phyloP scores from a whole-genome alignment of 2,888 invertebrate species.

The Darwinula stevensoni region DNA sequence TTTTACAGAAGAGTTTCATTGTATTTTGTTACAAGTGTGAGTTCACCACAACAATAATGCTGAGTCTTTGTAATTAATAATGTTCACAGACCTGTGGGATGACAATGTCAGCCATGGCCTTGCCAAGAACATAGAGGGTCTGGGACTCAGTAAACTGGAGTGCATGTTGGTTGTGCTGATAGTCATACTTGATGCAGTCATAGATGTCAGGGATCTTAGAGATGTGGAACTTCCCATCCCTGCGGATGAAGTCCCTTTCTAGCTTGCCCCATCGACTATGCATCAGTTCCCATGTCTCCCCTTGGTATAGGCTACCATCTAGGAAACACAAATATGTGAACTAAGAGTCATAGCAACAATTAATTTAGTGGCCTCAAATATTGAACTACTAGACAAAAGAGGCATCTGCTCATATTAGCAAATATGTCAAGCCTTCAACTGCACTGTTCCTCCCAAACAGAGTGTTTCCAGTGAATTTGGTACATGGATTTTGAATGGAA shows the following conservation, averaged over 20 bases:
- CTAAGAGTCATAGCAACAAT: slow-evolving; percentile 4
- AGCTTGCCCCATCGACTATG: slow-evolving; percentile 90
- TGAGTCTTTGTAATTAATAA: too few species aligned
- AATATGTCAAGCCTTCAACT: too few species aligned
- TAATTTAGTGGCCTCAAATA: too few species aligned
- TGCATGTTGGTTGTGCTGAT: slow-evolving; percentile 90
- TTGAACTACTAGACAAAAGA: too few species aligned
- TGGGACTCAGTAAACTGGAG: slow-evolving; percentile 36
- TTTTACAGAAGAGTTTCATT: too few species aligned
- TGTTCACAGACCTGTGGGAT: slow-evolving; percentile 74
- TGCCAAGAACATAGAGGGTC: slow-evolving; percentile 25
- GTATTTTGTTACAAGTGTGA: too few species aligned
- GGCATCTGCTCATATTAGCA: too few species aligned
- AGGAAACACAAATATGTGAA: slow-evolving; percentile 8
- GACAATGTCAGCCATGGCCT: slow-evolving; percentile 90
- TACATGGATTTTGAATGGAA: too few species aligned
- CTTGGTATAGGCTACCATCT: slow-evolving; percentile 82
- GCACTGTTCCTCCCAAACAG: too few species aligned
- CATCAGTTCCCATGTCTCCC: slow-evolving; percentile 97
- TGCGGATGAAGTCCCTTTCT: slow-evolving; percentile 87
- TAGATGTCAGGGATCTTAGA: slow-evolving; percentile 98
- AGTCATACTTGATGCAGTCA: slow-evolving; percentile 94
- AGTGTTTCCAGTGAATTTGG: too few species aligned
- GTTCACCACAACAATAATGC: too few species aligned
- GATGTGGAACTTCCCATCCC: slow-evolving; percentile 75